A percentile compares a stretch with the other conserved stretches of the same genome.
These are phyloP conservation scores for Pseudococcus longispinus DNA, from an alignment of 2,888 invertebrate species.

Conservation along the genomic window DNA sequence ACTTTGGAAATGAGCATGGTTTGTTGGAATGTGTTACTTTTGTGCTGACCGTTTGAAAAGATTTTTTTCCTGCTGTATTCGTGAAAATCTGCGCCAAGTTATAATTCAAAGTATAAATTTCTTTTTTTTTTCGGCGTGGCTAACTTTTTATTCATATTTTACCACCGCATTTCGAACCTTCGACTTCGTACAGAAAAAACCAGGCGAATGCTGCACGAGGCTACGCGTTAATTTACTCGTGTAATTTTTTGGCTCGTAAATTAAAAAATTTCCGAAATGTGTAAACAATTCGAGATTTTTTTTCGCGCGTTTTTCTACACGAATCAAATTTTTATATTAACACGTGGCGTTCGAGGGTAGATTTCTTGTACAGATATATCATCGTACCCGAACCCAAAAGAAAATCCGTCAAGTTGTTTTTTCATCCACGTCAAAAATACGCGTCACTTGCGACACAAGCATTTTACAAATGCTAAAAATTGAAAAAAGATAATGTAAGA, in stretches of 20 bases:
- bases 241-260: neutral
- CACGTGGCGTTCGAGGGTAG: neutral
- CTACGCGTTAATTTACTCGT: neutral
- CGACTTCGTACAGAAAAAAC: neutral
- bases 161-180: neutral
- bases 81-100: conserved; percentile 1
- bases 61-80: conserved; percentile 6
- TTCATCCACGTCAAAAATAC: neutral
- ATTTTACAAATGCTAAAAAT: conserved; percentile 16
- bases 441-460: neutral
- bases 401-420: conserved; percentile 27
- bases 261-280: neutral
- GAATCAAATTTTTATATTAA: neutral
- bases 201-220: neutral
- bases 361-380: neutral
- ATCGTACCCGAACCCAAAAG: neutral
- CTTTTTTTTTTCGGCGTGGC: neutral
- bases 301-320: neutral
- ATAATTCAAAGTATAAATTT: conserved; percentile 8
- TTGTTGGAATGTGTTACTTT: conserved; percentile 37
- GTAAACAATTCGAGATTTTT: neutral
- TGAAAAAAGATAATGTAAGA: conserved; percentile 8
- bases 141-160: neutral
- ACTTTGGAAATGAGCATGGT: conserved; percentile 5
- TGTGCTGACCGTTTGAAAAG: conserved; percentile 25